Conservation (phyloP, 2,888 invertebrate genomes). For the Lobophora halterata region DNA sequence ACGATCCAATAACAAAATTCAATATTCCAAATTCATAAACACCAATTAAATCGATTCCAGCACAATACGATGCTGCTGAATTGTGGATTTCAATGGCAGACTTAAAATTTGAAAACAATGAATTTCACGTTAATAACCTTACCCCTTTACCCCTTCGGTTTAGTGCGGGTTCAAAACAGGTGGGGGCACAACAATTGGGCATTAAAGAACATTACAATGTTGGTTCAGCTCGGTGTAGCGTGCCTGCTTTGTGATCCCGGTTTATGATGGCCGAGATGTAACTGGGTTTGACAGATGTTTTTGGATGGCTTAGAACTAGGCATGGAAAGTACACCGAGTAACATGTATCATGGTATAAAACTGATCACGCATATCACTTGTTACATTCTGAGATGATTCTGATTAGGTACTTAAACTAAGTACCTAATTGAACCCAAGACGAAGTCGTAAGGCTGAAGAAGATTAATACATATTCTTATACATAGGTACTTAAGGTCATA, state of each 20-base stretch:
- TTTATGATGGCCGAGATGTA: conserved; percentile 60
- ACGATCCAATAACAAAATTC: conserved; percentile 11
- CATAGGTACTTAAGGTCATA: too few species aligned
- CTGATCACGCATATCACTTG: too few species aligned
- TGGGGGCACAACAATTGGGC: conserved; percentile 51
- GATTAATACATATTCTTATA: too few species aligned
- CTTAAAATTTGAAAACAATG: conserved; percentile 77
- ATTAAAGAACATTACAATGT: conserved; percentile 55
- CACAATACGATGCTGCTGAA: conserved; percentile 47
- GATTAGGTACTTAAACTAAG: too few species aligned
- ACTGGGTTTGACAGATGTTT: conserved; percentile 67
- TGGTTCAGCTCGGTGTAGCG: conserved; percentile 68
- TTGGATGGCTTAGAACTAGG: conserved; percentile 31
- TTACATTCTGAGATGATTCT: too few species aligned
- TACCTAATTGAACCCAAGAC: too few species aligned
- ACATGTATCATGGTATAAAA: too few species aligned
- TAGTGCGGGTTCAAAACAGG: conserved; percentile 44
- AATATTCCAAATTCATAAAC: conserved; percentile 13
- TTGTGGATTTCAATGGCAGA: conserved; percentile 48
- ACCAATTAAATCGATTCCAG: conserved; percentile 44
- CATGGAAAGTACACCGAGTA: too few species aligned
- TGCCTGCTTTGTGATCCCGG: conserved; percentile 61
- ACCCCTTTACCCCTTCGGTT: too few species aligned
- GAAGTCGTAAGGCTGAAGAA: too few species aligned
- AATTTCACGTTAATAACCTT: conserved; percentile 69